Percentiles rank a stretch among this genome's conserved stretches.
Evolutionary conservation across 2,797 vertebrate genomes (phyloP).

Genomic region (Rhynchotus rufescens): DNA sequence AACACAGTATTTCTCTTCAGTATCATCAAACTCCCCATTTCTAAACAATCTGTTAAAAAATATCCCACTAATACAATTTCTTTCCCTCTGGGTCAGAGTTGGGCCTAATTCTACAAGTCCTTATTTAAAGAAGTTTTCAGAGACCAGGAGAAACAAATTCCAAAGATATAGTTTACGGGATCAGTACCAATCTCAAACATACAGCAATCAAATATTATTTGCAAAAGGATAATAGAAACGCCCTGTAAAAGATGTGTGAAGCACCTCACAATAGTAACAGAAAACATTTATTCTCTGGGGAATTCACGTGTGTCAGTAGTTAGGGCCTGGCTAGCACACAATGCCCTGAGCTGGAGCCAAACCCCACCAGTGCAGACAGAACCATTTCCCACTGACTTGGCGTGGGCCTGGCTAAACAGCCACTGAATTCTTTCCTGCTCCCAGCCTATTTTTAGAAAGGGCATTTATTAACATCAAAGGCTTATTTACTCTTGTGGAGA

Average conservation of each 20-base stretch:
- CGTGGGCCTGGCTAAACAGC: constrained; percentile 5
- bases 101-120: neutral
- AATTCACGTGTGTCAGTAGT: constrained; percentile 1
- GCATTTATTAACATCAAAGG: constrained; percentile 18
- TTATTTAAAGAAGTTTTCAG: neutral
- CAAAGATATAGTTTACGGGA: neutral
- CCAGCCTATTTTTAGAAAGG: constrained; percentile 30
- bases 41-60: neutral
- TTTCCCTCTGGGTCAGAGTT: neutral
- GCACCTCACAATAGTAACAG: neutral
- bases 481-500: neutral
- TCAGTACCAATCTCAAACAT: neutral
- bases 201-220: neutral
- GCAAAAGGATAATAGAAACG: neutral
- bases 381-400: constrained; percentile 54
- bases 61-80: neutral
- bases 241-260: neutral
- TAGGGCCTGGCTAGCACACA: constrained; percentile 45
- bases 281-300: neutral
- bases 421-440: constrained; percentile 15
- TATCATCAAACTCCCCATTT: neutral
- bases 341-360: constrained; percentile 13
- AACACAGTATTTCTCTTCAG: neutral
- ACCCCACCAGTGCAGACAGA: constrained; percentile 1
- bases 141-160: neutral